Percentiles rank a stretch among this genome's conserved stretches.
These are phyloP conservation scores for Poeciliopsis turneri DNA, from an alignment of 2,797 vertebrate genomes.

Conservation along the genomic window DNA sequence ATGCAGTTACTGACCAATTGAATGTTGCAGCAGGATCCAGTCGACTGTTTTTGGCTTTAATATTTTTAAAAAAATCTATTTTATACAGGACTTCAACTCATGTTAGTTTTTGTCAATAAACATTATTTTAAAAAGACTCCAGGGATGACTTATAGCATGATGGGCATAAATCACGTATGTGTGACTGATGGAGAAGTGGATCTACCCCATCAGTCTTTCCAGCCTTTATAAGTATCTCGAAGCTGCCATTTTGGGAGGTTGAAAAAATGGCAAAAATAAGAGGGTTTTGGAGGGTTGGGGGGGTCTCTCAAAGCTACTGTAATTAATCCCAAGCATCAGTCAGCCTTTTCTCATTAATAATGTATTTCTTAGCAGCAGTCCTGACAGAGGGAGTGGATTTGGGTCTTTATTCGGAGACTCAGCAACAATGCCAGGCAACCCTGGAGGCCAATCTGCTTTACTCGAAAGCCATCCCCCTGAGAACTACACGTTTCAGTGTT, in stretches of 20 bases:
- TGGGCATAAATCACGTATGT: constrained; percentile 22
- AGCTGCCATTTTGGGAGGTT: constrained; percentile 10
- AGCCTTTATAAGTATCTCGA: constrained; percentile 16
- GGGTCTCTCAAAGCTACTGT: constrained; percentile 53
- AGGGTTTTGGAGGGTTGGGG: too few species aligned
- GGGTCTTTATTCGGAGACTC: constrained; percentile 63
- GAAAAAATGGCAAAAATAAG: constrained; percentile 6
- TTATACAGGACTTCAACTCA: not conserved
- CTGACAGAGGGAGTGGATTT: constrained; percentile 57
- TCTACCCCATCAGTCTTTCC: constrained; percentile 15
- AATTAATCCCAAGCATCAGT: constrained; percentile 73
- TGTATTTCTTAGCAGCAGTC: constrained; percentile 67
- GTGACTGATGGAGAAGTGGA: not conserved
- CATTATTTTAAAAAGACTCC: not conserved
- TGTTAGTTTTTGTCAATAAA: not conserved
- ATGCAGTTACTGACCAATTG: not conserved
- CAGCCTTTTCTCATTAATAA: constrained; percentile 72
- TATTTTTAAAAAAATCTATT: not conserved
- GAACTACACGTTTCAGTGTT: constrained; percentile 20
- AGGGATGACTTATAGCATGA: not conserved
- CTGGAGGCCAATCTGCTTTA: constrained; percentile 57
- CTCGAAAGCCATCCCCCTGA: constrained; percentile 14
- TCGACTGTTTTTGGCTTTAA: not conserved
- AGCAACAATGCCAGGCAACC: constrained; percentile 58
- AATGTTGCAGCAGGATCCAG: not conserved